Evolutionary conservation across 2,888 invertebrate species (phyloP).

Genomic region (Cremastobaeus sp.): DNA sequence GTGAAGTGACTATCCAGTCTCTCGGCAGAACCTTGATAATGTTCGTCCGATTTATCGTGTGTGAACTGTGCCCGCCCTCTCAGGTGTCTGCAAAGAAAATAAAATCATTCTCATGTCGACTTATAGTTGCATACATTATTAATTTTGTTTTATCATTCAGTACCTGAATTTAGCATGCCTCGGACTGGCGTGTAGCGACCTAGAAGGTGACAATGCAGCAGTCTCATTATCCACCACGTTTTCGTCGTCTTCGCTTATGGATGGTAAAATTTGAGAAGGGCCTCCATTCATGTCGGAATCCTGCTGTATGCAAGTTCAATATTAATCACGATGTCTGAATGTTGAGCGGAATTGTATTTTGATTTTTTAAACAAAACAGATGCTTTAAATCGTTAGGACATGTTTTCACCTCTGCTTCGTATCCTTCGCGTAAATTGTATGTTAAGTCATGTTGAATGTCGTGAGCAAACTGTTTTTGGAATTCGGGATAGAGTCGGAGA

Average conservation of each 20-base stretch:
- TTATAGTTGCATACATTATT: no score
- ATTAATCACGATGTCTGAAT: no score
- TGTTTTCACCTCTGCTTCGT: conserved; percentile 86
- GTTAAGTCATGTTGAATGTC: conserved; percentile 97
- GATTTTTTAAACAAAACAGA: no score
- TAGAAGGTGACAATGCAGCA: conserved; percentile 83
- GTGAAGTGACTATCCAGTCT: conserved; percentile 90
- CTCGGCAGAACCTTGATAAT: conserved; percentile 81
- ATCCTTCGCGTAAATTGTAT: conserved; percentile 95
- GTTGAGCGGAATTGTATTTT: no score
- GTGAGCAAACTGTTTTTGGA: conserved; percentile 94
- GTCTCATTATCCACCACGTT: conserved; percentile 84
- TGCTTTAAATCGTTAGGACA: not conserved
- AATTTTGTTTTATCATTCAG: no score
- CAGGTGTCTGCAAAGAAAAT: conserved; percentile 56
- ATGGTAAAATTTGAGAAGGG: conserved; percentile 91
- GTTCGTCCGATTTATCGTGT: conserved; percentile 67
- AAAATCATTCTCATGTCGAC: no score
- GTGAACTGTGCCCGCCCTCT: conserved; percentile 66
- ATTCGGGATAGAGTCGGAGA: conserved; percentile 93
- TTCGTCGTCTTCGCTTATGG: conserved; percentile 97
- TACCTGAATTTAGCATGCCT: conserved; percentile 84
- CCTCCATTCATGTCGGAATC: conserved; percentile 88
- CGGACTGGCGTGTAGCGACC: conserved; percentile 82
- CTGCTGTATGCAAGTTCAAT: conserved; percentile 80